Evolutionary conservation across 2,888 invertebrate species (phyloP), one percentile per base, ranked within the genome.

Genomic region (Patella pellucida): DNA sequence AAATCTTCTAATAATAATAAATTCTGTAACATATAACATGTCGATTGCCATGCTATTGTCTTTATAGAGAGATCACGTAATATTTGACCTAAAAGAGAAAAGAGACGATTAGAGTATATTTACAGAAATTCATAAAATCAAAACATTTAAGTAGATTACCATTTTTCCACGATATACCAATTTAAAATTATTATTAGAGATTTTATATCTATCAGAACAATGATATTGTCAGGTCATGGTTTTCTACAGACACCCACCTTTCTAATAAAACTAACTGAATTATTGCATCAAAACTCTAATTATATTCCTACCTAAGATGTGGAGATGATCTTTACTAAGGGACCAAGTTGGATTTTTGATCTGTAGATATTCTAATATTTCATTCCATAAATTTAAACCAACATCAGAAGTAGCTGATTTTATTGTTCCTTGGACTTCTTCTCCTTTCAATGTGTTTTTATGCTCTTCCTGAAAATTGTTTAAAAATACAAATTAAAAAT

Each of bases 311-410:
- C 76, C 78, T 52, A 85, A 70, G 19, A 78, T 69, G 41, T 79
- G 79, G 41, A 85, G 74, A 76, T 85, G 85, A 56, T 82, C 79
- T 74, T 80, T 80, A 52, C 83, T 81, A 14, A 84, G 77, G 5
- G 84, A 84, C 83, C 84, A 85, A 12, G 74, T 74, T 11, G 78
- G 72, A 15, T 74, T 71, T 16, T 19, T 23, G 14, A 75, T 72
- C n/a, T 71, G 69, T 19, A 83, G 73, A 72, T 82, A 84, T 16
- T 84, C 84, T 71, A 82, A 79, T 7, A 82, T 75, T 52, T 85
- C 84, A 62, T 77, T 79, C 31, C 84, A 69, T 51, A 77, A 62
- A 14, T 51, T 72, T 5, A 72, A 52, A 54, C 72, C 76, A 52
- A 71, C 76, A 23, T 70, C 70, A 56, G 31, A 67, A 19, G 69